A percentile compares a stretch with the other conserved stretches of the same genome.
Evolutionary conservation across 2,888 invertebrate species (phyloP).

Genomic region (Ormia ochracea): DNA sequence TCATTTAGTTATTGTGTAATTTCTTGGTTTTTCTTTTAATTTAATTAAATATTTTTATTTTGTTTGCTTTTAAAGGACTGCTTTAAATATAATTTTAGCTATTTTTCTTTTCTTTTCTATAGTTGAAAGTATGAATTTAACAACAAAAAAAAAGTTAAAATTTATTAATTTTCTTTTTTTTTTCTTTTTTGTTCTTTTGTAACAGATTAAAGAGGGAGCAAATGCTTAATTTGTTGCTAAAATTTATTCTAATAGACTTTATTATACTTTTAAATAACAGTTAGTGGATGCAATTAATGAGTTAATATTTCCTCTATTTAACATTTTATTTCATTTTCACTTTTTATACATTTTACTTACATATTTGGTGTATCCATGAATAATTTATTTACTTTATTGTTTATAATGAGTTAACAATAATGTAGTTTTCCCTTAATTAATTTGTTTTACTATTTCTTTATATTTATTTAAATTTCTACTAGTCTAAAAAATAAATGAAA

Average conservation of each 20-base stretch:
- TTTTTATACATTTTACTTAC: constrained; percentile 8
- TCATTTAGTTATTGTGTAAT: constrained; percentile 20
- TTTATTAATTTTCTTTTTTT: constrained; percentile 13
- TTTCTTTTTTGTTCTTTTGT: constrained; percentile 21
- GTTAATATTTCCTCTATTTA: constrained; percentile 10
- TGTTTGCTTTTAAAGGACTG: constrained; percentile 50
- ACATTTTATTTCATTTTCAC: neutral
- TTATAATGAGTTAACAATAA: constrained; percentile 37
- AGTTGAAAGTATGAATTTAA: constrained; percentile 29
- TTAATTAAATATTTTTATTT: constrained; percentile 24
- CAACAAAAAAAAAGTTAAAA: constrained; percentile 5
- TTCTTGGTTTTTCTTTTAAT: neutral
- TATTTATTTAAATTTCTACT: neutral
- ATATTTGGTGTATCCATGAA: neutral
- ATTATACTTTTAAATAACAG: constrained; percentile 37
- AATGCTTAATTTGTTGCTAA: constrained; percentile 43
- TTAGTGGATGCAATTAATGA: constrained; percentile 16
- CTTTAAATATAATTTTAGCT: neutral
- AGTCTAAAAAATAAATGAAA: neutral
- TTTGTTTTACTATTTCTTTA: neutral
- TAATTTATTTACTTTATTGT: neutral
- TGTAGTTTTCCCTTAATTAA: neutral
- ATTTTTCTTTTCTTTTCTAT: constrained; percentile 38
- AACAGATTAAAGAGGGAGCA: constrained; percentile 43
- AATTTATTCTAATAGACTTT: constrained; percentile 52